Conservation (phyloP, 2,888 invertebrate species). For the Ecliptopera silaceata region DNA sequence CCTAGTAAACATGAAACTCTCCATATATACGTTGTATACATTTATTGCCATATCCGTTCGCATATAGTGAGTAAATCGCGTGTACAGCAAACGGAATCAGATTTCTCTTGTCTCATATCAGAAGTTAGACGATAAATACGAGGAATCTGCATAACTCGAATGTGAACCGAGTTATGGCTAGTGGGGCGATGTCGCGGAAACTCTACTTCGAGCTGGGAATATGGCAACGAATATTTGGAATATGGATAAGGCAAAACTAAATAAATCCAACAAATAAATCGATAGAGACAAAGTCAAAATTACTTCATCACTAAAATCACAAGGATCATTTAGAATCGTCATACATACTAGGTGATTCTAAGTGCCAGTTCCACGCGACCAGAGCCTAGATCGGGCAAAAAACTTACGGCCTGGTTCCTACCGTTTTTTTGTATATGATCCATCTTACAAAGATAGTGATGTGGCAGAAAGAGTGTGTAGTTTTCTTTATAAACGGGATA, state of each 20-base stretch:
- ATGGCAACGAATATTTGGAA: constrained; percentile 28
- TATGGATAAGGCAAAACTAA: not conserved
- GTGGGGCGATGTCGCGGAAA: constrained; percentile 59
- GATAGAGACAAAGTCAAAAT: no score
- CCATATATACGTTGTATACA: not conserved
- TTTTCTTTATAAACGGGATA: no score
- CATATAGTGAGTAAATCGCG: constrained; percentile 72
- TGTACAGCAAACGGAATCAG: constrained; percentile 77
- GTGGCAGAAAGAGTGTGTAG: no score
- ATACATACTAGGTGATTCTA: no score
- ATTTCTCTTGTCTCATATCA: constrained; percentile 79
- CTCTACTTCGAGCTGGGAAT: constrained; percentile 10
- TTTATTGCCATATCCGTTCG: constrained; percentile 30
- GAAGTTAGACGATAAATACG: constrained; percentile 80
- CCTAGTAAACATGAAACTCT: not conserved
- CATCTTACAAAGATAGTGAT: no score
- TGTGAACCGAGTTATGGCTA: constrained; percentile 61
- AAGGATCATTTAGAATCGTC: no score
- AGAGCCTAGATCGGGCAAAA: no score
- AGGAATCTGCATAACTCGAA: constrained; percentile 78
- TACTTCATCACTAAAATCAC: no score
- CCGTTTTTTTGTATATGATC: no score
- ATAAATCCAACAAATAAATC: not conserved
- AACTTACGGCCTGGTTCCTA: no score
- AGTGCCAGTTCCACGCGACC: no score